Evolutionary conservation across 2,113 vertebrate species (phyloP), one percentile per base, ranked within the genome.

Genomic region (Charadrius vociferus): DNA sequence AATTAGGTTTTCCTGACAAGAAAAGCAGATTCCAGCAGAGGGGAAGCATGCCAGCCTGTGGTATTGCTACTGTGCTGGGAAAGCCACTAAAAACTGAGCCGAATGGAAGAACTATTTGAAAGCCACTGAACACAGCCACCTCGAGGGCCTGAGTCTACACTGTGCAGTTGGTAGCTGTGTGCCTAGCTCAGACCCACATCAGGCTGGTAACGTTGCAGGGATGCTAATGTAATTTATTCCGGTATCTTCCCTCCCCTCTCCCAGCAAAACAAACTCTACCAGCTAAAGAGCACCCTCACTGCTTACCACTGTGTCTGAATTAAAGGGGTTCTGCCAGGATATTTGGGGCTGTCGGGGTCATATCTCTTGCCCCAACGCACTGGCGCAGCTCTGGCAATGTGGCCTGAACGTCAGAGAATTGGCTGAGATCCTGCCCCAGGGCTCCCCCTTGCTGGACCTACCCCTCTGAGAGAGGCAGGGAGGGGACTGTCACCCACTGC

Each of bases 1-100:
- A 95, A 62, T 91, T 95, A 11, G 12, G 56, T 97, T 95, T 90
- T 94, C 88, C 84, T 87, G 81, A 97, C 88, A 91, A 95, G 95
- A 94, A 96, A 97, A 92, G 81, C 86, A 93, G 79, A 94, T 95
- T 97, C 91, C 94, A 96, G 52, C 56, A 85, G 81, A 81, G n/a
- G 68, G 86, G 58, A 97, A 94, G 78, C 62, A 2, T 87, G 93
- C 96, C 96, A 97, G 84, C 86, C 86, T 1, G 2, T 58, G 81
- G 81, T 95, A 82, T 94, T 92, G 96, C 94, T 96, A 95, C 91
- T 95, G 94, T 96, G 88, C 95, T 96, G 91, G 94, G 96, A 95
- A 97, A 97, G 89, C 89, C 93, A 82, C 93, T 94, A 79, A 94
- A 94, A 95, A 61, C 77, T 61, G 89, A 96, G 86, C 49, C 0